Percentiles rank a stretch among this genome's conserved stretches.
Evolutionary conservation across 2,888 invertebrate genomes (phyloP).

Genomic region (Nomada ferruginata): DNA sequence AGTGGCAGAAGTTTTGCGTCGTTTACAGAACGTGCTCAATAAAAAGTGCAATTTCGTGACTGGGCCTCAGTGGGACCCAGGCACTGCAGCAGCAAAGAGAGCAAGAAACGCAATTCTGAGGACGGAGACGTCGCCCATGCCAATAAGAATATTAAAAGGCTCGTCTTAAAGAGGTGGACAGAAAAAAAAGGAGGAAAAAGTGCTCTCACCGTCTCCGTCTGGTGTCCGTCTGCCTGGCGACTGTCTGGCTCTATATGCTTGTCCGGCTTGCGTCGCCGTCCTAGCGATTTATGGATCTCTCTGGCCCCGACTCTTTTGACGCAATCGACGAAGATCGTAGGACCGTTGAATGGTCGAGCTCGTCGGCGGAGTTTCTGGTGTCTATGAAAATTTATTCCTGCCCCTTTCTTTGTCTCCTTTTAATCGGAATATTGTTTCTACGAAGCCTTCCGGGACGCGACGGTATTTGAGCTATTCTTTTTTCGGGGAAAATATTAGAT

Average conservation of each 20-base stretch:
- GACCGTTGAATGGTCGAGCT: neutral
- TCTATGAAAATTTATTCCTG: neutral
- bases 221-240: conserved; percentile 76
- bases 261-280: conserved; percentile 24
- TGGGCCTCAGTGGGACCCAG: conserved; percentile 8
- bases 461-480: too few relatives aligned
- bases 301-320: conserved; percentile 26
- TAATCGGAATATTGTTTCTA: too few relatives aligned
- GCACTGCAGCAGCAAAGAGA: conserved; percentile 32
- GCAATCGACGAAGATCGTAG: conserved; percentile 12
- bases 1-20: conserved; percentile 19
- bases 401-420: too few relatives aligned
- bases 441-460: too few relatives aligned
- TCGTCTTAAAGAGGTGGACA: conserved; percentile 56
- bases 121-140: conserved; percentile 39
- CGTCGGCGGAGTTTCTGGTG: neutral
- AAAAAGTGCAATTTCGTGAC: conserved; percentile 62
- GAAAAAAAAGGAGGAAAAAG: conserved; percentile 41
- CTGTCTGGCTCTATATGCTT: conserved; percentile 67
- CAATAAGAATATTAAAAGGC: conserved; percentile 64
- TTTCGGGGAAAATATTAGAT: too few relatives aligned
- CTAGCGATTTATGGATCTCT: conserved; percentile 45
- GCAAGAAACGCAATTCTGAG: conserved; percentile 42
- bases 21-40: conserved; percentile 6
- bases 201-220: conserved; percentile 62